Percentiles rank a stretch among this genome's conserved stretches.
phyloP scores from a whole-genome alignment of 2,113 vertebrate species.

The Lophochroa leadbeateri region DNA sequence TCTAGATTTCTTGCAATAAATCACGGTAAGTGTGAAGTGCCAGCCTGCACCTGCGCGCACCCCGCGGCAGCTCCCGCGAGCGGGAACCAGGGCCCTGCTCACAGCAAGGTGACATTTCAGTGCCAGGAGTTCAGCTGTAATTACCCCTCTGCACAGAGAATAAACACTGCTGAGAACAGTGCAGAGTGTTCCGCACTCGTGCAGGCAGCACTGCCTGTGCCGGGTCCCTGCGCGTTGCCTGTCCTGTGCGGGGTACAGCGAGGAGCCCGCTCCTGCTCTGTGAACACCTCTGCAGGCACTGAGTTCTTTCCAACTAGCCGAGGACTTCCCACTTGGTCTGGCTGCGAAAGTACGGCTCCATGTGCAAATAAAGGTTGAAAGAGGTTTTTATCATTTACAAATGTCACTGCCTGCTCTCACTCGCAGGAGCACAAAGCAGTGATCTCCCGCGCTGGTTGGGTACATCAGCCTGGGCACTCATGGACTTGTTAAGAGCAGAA shows the following conservation, averaged over 20 bases:
- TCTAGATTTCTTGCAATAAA: not conserved
- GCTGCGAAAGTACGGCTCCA: not conserved
- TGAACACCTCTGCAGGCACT: not conserved
- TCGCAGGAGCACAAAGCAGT: not conserved
- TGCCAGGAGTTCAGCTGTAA: not conserved
- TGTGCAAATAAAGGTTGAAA: not conserved
- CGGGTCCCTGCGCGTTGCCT: rapidly evolving
- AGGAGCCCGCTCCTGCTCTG: not conserved
- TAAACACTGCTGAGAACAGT: not conserved
- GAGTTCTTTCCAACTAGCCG: not conserved
- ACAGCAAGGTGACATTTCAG: conserved; percentile 31
- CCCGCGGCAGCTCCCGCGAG: not conserved
- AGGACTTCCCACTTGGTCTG: not conserved
- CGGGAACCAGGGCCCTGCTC: not conserved
- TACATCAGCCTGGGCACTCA: not conserved
- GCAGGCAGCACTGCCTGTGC: not conserved
- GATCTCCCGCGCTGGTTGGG: not conserved
- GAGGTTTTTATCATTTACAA: not conserved
- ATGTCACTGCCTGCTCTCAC: not conserved
- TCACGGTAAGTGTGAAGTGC: not conserved
- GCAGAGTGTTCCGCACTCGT: rapidly evolving
- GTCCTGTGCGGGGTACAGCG: rapidly evolving
- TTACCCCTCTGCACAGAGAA: not conserved
- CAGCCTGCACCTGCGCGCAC: not conserved
- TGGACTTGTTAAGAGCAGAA: not conserved